These are phyloP conservation scores for Calliphora vomitoria DNA, from an alignment of 2,888 invertebrate species.

Conservation along the genomic window DNA sequence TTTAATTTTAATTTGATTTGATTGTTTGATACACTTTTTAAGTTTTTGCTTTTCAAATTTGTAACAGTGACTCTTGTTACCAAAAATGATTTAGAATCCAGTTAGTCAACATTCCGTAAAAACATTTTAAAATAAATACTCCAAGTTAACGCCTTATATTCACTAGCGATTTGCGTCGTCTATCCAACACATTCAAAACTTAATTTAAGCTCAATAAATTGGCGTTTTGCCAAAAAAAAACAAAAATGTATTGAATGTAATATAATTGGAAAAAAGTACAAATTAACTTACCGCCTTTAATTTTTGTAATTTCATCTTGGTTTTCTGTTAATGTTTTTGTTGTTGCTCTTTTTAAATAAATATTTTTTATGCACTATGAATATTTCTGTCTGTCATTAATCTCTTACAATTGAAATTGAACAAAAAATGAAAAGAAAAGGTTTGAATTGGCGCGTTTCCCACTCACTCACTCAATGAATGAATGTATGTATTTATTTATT, in stretches of 20 bases:
- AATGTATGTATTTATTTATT: background rate
- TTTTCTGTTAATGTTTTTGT: background rate
- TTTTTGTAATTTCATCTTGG: slow-evolving; percentile 64
- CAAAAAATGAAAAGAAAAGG: background rate
- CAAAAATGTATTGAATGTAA: background rate
- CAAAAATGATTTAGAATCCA: slow-evolving; percentile 54
- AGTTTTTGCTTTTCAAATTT: slow-evolving; percentile 22
- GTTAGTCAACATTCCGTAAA: slow-evolving; percentile 67
- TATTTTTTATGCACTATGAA: slow-evolving; percentile 23
- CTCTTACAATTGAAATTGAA: slow-evolving; percentile 18
- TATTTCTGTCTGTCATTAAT: slow-evolving; percentile 22
- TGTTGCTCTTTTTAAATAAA: background rate
- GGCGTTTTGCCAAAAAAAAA: slow-evolving; percentile 46
- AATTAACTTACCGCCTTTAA: slow-evolving; percentile 55
- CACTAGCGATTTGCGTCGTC: slow-evolving; percentile 24
- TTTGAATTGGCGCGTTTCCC: slow-evolving; percentile 51
- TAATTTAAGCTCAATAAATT: slow-evolving; percentile 41
- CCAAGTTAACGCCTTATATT: slow-evolving; percentile 40
- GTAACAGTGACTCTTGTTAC: slow-evolving; percentile 36
- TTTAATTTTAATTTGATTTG: background rate
- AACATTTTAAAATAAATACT: background rate
- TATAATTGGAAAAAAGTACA: slow-evolving; percentile 1
- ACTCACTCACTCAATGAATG: slow-evolving; percentile 9
- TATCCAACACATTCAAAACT: background rate
- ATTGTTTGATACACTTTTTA: slow-evolving; percentile 3